Evolutionary conservation across 2,113 vertebrate genomes (phyloP).

Genomic region (Uria aalge): DNA sequence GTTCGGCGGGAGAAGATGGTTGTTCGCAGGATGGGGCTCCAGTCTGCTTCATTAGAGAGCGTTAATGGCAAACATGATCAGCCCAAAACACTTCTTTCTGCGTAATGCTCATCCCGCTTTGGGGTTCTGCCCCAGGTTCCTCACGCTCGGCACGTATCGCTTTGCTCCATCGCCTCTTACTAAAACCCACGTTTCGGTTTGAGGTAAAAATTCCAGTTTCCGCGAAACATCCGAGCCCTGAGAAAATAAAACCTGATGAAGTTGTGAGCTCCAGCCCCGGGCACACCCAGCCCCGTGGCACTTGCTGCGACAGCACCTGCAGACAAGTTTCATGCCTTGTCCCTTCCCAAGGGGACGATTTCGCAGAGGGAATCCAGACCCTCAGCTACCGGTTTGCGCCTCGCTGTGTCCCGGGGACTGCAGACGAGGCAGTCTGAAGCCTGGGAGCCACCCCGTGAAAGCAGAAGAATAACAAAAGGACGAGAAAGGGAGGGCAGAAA

Average conservation of each 20-base stretch:
- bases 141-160: accelerated
- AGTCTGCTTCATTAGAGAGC: neutral
- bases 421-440: neutral
- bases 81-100: neutral
- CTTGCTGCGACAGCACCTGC: neutral
- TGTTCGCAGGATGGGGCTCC: neutral
- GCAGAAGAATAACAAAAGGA: neutral
- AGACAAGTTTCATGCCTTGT: neutral
- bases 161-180: neutral
- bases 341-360: neutral
- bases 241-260: neutral
- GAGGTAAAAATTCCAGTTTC: neutral
- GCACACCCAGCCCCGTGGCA: neutral
- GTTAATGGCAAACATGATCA: neutral
- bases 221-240: neutral
- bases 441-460: neutral
- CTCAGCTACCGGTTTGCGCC: accelerated
- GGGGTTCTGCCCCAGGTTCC: neutral
- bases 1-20: neutral
- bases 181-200: accelerated
- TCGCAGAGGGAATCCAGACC: neutral
- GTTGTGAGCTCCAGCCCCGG: neutral
- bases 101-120: accelerated
- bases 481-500: neutral
- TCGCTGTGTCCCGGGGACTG: neutral